Conservation (phyloP, 1,140 invertebrate species). For the Probaryconus sp. region DNA sequence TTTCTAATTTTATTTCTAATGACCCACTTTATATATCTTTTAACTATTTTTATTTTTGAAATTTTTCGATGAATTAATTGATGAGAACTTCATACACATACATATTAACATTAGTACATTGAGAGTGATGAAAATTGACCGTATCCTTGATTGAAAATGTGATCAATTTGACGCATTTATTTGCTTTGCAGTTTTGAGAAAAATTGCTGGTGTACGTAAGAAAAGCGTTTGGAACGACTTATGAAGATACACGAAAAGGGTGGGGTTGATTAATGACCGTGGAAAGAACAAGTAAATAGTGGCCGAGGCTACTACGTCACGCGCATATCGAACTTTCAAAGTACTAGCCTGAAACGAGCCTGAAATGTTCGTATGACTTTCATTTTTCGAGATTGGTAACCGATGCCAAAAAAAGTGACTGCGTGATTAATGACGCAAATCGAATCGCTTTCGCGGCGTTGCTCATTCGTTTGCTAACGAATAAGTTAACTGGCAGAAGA, state of each 20-base stretch:
- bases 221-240: constrained; percentile 54
- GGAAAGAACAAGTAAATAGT: constrained; percentile 62
- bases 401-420: constrained; percentile 55
- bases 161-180: too few relatives aligned
- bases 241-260: constrained; percentile 62
- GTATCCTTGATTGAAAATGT: too few relatives aligned
- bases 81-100: too few relatives aligned
- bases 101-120: too few relatives aligned
- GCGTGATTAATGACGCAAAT: constrained; percentile 53
- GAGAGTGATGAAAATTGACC: too few relatives aligned
- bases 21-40: too few relatives aligned
- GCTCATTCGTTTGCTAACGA: constrained; percentile 32
- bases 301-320: constrained; percentile 57
- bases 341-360: constrained; percentile 46
- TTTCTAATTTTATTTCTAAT: too few relatives aligned
- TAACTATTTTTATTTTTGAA: too few relatives aligned
- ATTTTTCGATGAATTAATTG: too few relatives aligned
- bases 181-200: too few relatives aligned
- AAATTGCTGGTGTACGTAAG: constrained; percentile 22
- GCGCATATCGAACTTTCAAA: constrained; percentile 55
- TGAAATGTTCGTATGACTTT: constrained; percentile 62
- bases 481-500: constrained; percentile 42
- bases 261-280: constrained; percentile 61
- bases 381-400: constrained; percentile 58
- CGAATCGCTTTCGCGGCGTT: constrained; percentile 39